Base-by-base conservation (phyloP, 2,113 vertebrate genomes). In the Nycticebus coucang region DNA sequence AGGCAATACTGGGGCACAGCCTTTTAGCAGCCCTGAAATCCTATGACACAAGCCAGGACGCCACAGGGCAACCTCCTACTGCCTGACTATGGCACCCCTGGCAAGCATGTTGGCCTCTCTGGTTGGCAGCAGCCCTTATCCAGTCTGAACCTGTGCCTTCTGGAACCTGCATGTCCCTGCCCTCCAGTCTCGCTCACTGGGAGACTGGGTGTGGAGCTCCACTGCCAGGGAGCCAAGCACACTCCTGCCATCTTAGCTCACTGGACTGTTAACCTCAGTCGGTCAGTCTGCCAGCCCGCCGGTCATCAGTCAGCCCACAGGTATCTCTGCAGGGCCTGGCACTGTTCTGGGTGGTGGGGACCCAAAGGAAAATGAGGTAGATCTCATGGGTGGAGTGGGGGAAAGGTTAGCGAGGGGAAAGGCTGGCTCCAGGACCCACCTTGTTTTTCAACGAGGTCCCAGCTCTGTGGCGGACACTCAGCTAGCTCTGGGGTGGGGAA, bases 21-120 rank as follows among this genome's bases (percentile, higher is more conserved):
- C 75, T 91, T 45, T 68, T 9, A 30, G 66, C 50, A n/a, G 45
- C 45, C 57, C 66, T n/a, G 64, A 41, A 8, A 24, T 12, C 35
- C 4, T 19, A 8, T 17, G 53, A 4, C 75, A 26, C 13, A 64
- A 59, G 82, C 71, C 28, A 3, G 53, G 5, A 37, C 0, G 0
- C 26, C 66, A 19, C 17, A 17, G 1, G 59, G 79, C 77, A 83
- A 35, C 37, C 45, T 15, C 17, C 9, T 14, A 14, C 69, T 41
- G 45, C 68, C 22, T 7, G 11, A 1, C 69, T 0, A 1, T 7
- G 53, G 12, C 17, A 1, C 45, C 74, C 26, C 69, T 1, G 15
- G 53, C 64, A 80, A n/a, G 53, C 50, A 86, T 7, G 13, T 53
- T 7, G 5, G 28, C 53, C 22, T 60, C 41, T 14, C 80, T 82